Conservation (phyloP, 2,888 invertebrate species). For the Iphiclides podalirius region DNA sequence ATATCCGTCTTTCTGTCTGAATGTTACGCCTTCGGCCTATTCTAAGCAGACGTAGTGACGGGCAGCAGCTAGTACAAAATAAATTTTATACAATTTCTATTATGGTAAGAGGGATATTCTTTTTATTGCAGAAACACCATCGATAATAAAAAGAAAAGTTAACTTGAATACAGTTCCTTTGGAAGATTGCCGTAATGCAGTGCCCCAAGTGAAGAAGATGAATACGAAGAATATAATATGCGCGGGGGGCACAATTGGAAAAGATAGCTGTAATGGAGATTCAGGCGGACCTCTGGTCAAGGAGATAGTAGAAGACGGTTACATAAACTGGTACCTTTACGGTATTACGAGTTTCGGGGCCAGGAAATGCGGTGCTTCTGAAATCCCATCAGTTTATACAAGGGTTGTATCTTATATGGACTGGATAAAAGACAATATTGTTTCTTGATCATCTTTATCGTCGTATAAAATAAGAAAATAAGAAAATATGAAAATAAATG, state of each 20-base stretch:
- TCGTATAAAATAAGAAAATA: too few species aligned
- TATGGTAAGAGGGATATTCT: too few species aligned
- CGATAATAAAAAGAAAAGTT: conserved; percentile 52
- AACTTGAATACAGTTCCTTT: conserved; percentile 48
- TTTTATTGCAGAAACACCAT: conserved; percentile 32
- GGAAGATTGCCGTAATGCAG: conserved; percentile 38
- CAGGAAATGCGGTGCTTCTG: conserved; percentile 44
- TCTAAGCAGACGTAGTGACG: too few species aligned
- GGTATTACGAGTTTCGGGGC: conserved; percentile 63
- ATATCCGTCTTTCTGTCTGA: too few species aligned
- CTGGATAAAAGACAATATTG: conserved; percentile 62
- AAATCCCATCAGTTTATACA: conserved; percentile 82
- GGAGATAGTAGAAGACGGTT: conserved; percentile 39
- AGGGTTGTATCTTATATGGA: conserved; percentile 75
- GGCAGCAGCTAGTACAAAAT: too few species aligned
- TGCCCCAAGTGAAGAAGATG: conserved; percentile 34
- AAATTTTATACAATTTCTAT: too few species aligned
- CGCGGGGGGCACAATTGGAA: conserved; percentile 72
- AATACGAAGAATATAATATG: conserved; percentile 56
- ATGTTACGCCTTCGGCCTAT: too few species aligned
- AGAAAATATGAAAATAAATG: too few species aligned
- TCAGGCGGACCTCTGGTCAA: conserved; percentile 80
- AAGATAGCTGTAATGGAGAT: conserved; percentile 81
- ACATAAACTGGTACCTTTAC: conserved; percentile 66
- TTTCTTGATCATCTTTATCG: neutral